phyloP scores from a whole-genome alignment of 1,140 invertebrate species.

The Lordiphosa clarofinis region DNA sequence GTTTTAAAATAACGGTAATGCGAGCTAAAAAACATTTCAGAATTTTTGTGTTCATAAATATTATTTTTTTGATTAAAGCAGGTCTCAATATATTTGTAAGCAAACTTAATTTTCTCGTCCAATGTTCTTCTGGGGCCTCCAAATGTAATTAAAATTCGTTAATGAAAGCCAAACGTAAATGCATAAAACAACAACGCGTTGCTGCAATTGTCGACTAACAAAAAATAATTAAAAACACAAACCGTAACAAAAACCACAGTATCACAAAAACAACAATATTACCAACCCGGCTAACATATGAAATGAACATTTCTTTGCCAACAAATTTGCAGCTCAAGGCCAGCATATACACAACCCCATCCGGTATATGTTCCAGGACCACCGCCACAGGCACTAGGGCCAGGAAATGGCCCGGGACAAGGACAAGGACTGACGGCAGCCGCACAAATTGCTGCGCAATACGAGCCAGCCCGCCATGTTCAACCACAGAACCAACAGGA shows the following conservation, averaged over 20 bases:
- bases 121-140: constrained; percentile 1
- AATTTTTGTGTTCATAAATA: too few species aligned
- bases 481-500: constrained; percentile 45
- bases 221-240: constrained; percentile 12
- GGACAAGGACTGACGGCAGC: constrained; percentile 45
- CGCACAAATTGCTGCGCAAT: constrained; percentile 75
- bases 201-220: constrained; percentile 30
- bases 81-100: too few species aligned
- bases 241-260: constrained; percentile 10
- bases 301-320: constrained; percentile 7
- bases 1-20: too few species aligned
- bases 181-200: background rate
- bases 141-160: constrained; percentile 22
- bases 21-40: too few species aligned
- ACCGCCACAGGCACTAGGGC: constrained; percentile 24
- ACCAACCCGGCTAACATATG: background rate
- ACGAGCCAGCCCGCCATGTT: constrained; percentile 69
- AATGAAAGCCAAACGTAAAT: constrained; percentile 35
- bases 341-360: constrained; percentile 53
- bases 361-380: constrained; percentile 63
- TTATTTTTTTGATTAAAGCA: too few species aligned
- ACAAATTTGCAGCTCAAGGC: constrained; percentile 49
- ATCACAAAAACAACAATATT: constrained; percentile 17
- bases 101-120: constrained; percentile 1
- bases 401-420: constrained; percentile 13